Evolutionary conservation across 2,888 invertebrate genomes (phyloP).

Genomic region (Andrena praecox): DNA sequence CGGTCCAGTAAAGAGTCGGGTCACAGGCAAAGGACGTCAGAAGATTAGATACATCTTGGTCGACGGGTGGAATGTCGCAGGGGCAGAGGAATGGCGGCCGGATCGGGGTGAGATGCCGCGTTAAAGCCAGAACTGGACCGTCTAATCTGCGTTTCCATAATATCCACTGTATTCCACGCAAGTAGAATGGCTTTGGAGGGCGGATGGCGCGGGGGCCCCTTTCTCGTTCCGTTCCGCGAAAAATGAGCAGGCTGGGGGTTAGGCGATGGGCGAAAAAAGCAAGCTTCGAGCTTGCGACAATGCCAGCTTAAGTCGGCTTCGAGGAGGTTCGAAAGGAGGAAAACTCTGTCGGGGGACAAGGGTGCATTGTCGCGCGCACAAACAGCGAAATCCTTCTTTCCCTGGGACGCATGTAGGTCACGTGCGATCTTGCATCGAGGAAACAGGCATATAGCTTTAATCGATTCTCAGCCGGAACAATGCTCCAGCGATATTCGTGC

Average conservation of each 20-base stretch:
- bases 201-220: slow-evolving; percentile 25
- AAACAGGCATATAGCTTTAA: slow-evolving; percentile 42
- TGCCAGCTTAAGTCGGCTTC: slow-evolving; percentile 58
- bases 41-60: slow-evolving; percentile 70
- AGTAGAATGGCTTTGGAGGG: slow-evolving; percentile 68
- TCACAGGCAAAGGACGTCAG: slow-evolving; percentile 57
- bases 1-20: slow-evolving; percentile 19
- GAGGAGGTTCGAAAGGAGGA: slow-evolving; percentile 45
- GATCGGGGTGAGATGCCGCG: slow-evolving; percentile 33
- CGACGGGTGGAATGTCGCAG: slow-evolving; percentile 33
- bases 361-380: slow-evolving; percentile 61
- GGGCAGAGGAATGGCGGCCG: background rate
- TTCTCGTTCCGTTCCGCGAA: slow-evolving; percentile 35
- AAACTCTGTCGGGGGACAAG: slow-evolving; percentile 38
- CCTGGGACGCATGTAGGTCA: slow-evolving; percentile 53
- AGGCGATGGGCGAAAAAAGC: slow-evolving; percentile 31
- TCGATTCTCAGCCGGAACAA: slow-evolving; percentile 43
- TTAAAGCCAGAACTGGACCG: slow-evolving; percentile 49
- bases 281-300: slow-evolving; percentile 60
- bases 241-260: background rate
- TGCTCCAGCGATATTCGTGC: slow-evolving; percentile 35
- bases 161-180: slow-evolving; percentile 70
- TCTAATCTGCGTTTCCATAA: slow-evolving; percentile 78
- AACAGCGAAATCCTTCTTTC: slow-evolving; percentile 66
- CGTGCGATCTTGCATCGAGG: slow-evolving; percentile 41